Conservation (phyloP, 2,113 vertebrate species). For the Python bivittatus region DNA sequence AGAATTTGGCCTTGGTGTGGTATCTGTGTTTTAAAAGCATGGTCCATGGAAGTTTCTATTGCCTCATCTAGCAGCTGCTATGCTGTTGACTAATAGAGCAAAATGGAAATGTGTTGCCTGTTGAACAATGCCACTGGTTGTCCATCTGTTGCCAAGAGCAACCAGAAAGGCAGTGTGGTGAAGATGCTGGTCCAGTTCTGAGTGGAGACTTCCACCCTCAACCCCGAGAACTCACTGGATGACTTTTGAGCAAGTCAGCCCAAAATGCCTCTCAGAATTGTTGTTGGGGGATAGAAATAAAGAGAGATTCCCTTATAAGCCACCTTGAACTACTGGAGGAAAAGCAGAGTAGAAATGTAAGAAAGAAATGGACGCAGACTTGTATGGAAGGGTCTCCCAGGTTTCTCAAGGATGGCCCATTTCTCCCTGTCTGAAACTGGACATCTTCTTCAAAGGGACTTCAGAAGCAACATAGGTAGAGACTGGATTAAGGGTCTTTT, state of each 20-base stretch:
- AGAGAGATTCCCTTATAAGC: background rate
- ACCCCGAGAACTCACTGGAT: background rate
- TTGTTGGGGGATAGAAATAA: background rate
- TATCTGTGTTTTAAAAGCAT: background rate
- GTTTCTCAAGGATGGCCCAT: background rate
- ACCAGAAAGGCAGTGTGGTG: background rate
- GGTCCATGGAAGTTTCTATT: background rate
- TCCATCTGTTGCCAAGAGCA: background rate
- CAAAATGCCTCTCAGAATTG: background rate
- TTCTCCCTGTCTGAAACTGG: background rate
- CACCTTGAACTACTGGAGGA: background rate
- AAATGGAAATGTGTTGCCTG: background rate
- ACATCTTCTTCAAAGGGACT: background rate
- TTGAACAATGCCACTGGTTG: background rate
- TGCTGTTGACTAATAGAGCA: too few relatives aligned
- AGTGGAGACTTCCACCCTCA: background rate
- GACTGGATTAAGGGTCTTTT: background rate
- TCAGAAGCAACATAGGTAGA: background rate
- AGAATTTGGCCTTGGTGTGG: background rate
- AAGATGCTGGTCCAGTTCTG: background rate
- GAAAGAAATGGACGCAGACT: background rate
- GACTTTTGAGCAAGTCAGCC: background rate
- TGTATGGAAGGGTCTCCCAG: background rate
- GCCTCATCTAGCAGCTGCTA: background rate
- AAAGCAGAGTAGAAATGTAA: background rate